Percentiles rank a stretch among this genome's conserved stretches.
Evolutionary conservation across 2,888 invertebrate species (phyloP).

Genomic region (Stenolophus ochropezus): DNA sequence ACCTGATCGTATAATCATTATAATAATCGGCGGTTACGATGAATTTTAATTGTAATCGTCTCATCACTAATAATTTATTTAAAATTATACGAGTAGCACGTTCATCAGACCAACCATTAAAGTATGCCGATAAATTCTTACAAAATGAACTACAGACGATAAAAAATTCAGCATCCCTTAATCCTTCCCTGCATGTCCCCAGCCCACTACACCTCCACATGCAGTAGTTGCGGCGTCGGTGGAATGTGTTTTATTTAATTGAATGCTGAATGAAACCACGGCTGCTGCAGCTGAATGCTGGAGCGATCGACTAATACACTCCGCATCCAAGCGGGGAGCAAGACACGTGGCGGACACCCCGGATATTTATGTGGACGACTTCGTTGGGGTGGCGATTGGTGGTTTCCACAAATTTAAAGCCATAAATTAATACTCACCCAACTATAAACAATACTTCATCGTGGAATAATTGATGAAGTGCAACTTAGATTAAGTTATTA

Average conservation of each 20-base stretch:
- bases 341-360: background rate
- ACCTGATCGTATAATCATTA: too few species aligned
- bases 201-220: background rate
- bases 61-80: too few species aligned
- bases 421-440: background rate
- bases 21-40: too few species aligned
- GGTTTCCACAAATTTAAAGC: background rate
- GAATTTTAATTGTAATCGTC: too few species aligned
- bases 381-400: background rate
- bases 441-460: background rate
- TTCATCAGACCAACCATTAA: too few species aligned
- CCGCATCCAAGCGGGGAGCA: background rate
- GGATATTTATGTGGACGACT: background rate
- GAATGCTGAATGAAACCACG: slow-evolving; percentile 49
- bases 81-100: too few species aligned
- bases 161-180: too few species aligned
- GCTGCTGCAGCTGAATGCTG: slow-evolving; percentile 21
- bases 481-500: background rate
- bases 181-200: background rate
- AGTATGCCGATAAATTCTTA: too few species aligned
- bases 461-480: background rate
- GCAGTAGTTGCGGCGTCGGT: background rate
- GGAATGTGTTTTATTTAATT: slow-evolving; percentile 55
- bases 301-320: slow-evolving; percentile 36
- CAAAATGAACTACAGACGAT: too few species aligned